Evolutionary conservation across 53 echinoderm and acorn worm genomes (phyloP), one percentile per base, ranked within the genome.

Genomic region (Actinopyga echinites): DNA sequence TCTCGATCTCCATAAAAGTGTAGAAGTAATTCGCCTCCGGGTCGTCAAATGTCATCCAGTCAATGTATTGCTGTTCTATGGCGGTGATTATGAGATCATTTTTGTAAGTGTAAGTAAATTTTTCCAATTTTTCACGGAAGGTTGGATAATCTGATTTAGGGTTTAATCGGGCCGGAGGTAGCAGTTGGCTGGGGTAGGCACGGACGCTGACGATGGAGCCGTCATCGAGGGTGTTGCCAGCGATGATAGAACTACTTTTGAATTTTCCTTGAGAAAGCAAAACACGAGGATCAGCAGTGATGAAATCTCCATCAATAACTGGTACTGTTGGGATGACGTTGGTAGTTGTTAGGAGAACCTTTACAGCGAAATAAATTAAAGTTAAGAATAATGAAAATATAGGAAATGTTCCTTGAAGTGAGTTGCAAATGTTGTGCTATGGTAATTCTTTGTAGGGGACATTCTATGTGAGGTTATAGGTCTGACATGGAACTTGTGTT

Each of bases 11-110:
- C 45, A 87, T 75, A 33, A 82, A 93, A 10, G 89, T 71, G 55
- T 84, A 67, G 25, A 95, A 86, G 40, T 89, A 93, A 67, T 95
- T 84, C 19, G 93, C 81, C 2, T 88, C 92, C 20, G 90, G 90
- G 43, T 92, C 74, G 49, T 95, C 95, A 1, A 63, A 88, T 0
- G 61, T 29, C 35, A 83, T 57, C 95, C 95, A 95, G 42, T 95
- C 84, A 20, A 88, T 35, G 82, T 95, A 95, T 59, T 92, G 56
- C 21, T 90, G 92, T 55, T 83, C 86, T 2, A 92, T 87, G 11
- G 90, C 80, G 34, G 85, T 83, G 25, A 65, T 56, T 33, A 92
- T 86, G 44, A 92, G 33, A 57, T 88, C 90, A 68, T 90, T 95
- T 4, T 32, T 40, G 57, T 85, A 91, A 3, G 87, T 85, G 59